These are phyloP conservation scores for Tetrax tetrax DNA, from an alignment of 2,113 vertebrate species.

Conservation along the genomic window DNA sequence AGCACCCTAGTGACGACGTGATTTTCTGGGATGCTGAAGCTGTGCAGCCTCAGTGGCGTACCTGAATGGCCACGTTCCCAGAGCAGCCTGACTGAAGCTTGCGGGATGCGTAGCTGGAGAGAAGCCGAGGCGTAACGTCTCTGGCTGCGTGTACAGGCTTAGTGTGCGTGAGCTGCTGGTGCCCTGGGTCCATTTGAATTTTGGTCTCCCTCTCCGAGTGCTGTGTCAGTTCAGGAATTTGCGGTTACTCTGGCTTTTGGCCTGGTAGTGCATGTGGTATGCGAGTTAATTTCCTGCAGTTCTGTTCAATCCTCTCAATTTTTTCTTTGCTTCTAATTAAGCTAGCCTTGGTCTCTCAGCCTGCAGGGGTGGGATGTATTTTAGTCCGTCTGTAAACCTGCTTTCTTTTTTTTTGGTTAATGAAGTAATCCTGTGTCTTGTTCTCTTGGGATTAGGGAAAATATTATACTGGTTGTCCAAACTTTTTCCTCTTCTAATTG, in stretches of 20 bases:
- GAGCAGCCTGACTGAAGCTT: neutral
- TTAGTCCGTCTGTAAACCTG: neutral
- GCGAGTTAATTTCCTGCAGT: neutral
- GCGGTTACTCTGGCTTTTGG: neutral
- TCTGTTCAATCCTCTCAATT: neutral
- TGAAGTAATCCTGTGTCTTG: neutral
- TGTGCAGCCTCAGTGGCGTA: accelerated
- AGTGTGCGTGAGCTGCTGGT: neutral
- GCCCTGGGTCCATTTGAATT: neutral
- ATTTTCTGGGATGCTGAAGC: neutral
- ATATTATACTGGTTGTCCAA: neutral
- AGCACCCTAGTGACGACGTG: neutral
- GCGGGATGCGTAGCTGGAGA: neutral
- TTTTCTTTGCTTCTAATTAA: neutral
- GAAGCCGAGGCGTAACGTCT: accelerated
- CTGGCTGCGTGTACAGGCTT: accelerated
- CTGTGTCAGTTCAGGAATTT: neutral
- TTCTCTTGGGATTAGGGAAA: neutral
- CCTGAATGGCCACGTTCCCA: neutral
- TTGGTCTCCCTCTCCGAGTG: neutral
- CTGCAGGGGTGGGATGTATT: neutral
- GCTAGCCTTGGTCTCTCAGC: neutral
- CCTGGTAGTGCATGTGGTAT: neutral
- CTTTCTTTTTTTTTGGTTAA: neutral
- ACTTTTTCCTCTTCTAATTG: neutral